These are phyloP conservation scores for Menura novaehollandiae DNA, from an alignment of 2,113 vertebrate genomes.

Conservation along the genomic window DNA sequence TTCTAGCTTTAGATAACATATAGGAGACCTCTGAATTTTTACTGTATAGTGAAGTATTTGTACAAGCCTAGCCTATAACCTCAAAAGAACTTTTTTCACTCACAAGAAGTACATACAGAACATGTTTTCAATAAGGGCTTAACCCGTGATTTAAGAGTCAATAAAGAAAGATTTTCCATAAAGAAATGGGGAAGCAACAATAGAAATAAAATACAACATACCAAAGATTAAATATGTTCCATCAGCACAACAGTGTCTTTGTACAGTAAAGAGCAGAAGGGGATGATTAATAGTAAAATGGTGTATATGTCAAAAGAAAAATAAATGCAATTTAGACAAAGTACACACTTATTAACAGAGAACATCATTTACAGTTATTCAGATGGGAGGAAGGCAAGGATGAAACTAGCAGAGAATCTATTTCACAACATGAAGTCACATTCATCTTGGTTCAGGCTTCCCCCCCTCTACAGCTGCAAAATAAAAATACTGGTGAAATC, in stretches of 20 bases:
- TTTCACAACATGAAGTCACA: conserved; percentile 24
- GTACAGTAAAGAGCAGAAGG: conserved; percentile 2
- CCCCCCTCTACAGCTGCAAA: neutral
- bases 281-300: conserved; percentile 45
- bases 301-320: conserved; percentile 32
- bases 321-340: conserved; percentile 58
- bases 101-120: neutral
- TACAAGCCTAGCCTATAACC: conserved; percentile 32
- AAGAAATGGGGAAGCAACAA: conserved; percentile 43
- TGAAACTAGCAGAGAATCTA: conserved; percentile 14
- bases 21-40: conserved; percentile 55
- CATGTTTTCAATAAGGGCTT: conserved; percentile 48
- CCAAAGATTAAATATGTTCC: conserved; percentile 26
- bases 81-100: conserved; percentile 43
- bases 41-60: conserved; percentile 15
- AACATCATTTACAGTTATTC: conserved; percentile 53
- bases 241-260: conserved; percentile 38
- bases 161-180: conserved; percentile 47
- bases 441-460: neutral
- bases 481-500: conserved; percentile 22
- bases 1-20: conserved; percentile 70
- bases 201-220: conserved; percentile 47
- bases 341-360: conserved; percentile 54
- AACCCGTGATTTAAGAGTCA: conserved; percentile 55
- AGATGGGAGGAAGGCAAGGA: conserved; percentile 37